Percentiles rank a stretch among this genome's conserved stretches.
Conservation (phyloP, 2,888 invertebrate genomes). For the Hypomecis atomaria region DNA sequence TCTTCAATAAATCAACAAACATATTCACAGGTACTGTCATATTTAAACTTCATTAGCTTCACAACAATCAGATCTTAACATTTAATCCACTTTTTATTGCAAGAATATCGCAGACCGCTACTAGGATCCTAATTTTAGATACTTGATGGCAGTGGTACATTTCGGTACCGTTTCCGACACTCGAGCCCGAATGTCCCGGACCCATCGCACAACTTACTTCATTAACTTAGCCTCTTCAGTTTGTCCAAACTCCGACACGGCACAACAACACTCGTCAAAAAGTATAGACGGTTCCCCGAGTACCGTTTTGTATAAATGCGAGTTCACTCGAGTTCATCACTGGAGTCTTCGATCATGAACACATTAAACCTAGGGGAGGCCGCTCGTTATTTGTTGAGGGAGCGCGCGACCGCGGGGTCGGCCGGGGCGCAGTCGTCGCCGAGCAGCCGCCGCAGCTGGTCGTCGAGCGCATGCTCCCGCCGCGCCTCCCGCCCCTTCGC, state of each 20-base stretch:
- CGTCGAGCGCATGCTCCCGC: slow-evolving; percentile 59
- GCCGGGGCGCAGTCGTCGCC: slow-evolving; percentile 62
- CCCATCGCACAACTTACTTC: slow-evolving; percentile 29
- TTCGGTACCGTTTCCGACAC: neutral
- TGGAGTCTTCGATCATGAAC: slow-evolving; percentile 26
- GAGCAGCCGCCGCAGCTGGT: slow-evolving; percentile 69
- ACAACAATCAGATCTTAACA: slow-evolving; percentile 26
- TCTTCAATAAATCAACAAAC: slow-evolving; percentile 10
- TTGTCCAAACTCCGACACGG: slow-evolving; percentile 18
- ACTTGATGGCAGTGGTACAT: slow-evolving; percentile 2
- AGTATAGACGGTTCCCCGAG: slow-evolving; percentile 2
- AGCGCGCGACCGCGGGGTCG: slow-evolving; percentile 69
- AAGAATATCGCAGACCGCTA: slow-evolving; percentile 15
- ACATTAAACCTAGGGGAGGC: slow-evolving; percentile 37
- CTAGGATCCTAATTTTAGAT: slow-evolving; percentile 1
- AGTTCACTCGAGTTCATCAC: slow-evolving; percentile 34
- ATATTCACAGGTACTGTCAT: neutral
- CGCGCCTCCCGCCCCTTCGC: slow-evolving; percentile 56
- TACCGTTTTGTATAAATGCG: slow-evolving; percentile 5
- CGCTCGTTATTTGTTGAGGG: slow-evolving; percentile 74
- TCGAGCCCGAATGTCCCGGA: neutral
- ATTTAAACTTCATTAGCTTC: slow-evolving; percentile 5
- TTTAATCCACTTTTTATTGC: neutral
- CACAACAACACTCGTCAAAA: slow-evolving; percentile 11
- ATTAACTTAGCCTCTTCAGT: slow-evolving; percentile 52